phyloP scores from a whole-genome alignment of 2,113 vertebrate genomes.

The Conger conger region DNA sequence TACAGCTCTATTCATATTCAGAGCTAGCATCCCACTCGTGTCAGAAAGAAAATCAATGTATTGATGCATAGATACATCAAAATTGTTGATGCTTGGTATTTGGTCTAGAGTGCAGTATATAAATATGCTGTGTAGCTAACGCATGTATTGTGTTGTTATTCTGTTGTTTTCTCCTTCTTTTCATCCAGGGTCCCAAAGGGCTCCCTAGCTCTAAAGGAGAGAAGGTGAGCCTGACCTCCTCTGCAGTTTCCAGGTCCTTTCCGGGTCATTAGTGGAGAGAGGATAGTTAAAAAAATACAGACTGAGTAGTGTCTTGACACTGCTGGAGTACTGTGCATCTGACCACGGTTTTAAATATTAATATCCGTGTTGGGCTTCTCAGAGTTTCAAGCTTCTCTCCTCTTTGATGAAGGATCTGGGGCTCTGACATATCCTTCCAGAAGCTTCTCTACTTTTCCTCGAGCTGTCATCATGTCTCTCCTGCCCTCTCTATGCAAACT shows the following conservation, averaged over 20 bases:
- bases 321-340: background rate
- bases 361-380: conserved; percentile 14
- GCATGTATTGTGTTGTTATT: background rate
- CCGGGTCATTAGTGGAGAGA: background rate
- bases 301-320: background rate
- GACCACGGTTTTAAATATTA: conserved; percentile 34
- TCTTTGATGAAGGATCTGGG: conserved; percentile 22
- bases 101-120: background rate
- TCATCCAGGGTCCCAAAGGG: conserved; percentile 75
- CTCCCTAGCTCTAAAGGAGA: conserved; percentile 73
- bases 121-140: background rate
- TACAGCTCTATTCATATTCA: background rate
- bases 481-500: background rate
- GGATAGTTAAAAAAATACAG: background rate
- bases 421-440: conserved; percentile 4
- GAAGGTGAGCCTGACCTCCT: conserved; percentile 62
- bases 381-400: conserved; percentile 18
- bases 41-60: background rate
- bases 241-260: background rate
- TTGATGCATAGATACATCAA: background rate
- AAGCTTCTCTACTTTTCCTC: background rate
- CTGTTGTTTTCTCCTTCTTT: background rate
- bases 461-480: conserved; percentile 12
- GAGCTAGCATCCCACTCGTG: background rate
- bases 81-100: background rate